These are phyloP conservation scores for Pseudomugil tenellus DNA, from an alignment of 2,797 vertebrate genomes.

Conservation along the genomic window DNA sequence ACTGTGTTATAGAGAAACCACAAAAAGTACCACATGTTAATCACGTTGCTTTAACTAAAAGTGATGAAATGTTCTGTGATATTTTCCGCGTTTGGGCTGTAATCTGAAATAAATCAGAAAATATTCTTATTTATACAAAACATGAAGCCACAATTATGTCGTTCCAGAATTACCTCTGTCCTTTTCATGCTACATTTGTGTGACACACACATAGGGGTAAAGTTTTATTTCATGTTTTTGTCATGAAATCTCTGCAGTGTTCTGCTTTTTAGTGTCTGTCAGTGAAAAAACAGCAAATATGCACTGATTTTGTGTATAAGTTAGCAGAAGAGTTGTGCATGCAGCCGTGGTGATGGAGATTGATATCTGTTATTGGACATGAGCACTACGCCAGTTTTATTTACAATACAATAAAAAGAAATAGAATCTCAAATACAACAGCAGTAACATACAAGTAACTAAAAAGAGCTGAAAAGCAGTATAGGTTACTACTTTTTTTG, in stretches of 20 bases:
- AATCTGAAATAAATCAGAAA: too few species aligned
- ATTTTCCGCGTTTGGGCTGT: neutral
- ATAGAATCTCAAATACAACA: slow-evolving; percentile 6
- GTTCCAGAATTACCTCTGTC: neutral
- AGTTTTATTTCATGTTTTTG: neutral
- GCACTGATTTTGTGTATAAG: neutral
- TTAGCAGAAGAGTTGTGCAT: neutral
- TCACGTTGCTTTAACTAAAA: neutral
- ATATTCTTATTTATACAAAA: neutral
- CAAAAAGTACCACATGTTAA: too few species aligned
- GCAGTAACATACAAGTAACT: slow-evolving; percentile 1
- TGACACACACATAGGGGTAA: too few species aligned
- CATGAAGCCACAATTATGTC: neutral
- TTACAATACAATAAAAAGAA: too few species aligned
- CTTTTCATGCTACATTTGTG: neutral
- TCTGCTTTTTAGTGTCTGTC: neutral
- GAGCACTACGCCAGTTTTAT: neutral
- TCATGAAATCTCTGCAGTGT: neutral
- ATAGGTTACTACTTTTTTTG: neutral
- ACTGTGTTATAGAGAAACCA: neutral
- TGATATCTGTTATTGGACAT: slow-evolving; percentile 16
- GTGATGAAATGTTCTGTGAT: neutral
- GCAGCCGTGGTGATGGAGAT: slow-evolving; percentile 5
- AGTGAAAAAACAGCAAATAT: neutral
- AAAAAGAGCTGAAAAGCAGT: neutral